Percentiles rank a stretch among this genome's conserved stretches.
Conservation (phyloP, 2,797 vertebrate genomes). For the Etheostoma perlongum region DNA sequence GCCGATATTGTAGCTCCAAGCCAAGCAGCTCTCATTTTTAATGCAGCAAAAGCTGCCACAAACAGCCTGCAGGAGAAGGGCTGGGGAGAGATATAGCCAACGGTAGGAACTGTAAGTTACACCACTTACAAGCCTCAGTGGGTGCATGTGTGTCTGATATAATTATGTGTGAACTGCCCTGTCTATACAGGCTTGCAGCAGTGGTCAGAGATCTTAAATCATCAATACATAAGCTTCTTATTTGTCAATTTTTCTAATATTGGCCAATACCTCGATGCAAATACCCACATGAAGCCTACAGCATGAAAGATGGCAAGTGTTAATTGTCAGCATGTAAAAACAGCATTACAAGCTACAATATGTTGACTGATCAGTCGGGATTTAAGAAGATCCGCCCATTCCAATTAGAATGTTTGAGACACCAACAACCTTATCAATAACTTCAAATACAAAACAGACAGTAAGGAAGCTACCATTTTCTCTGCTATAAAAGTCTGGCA, state of each 20-base stretch:
- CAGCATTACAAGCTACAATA: constrained; percentile 5
- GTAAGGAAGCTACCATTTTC: not conserved
- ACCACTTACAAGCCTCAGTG: constrained; percentile 52
- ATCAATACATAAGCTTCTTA: not conserved
- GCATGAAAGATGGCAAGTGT: not conserved
- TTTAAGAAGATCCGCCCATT: not conserved
- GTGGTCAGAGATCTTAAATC: constrained; percentile 46
- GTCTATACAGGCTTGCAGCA: constrained; percentile 36
- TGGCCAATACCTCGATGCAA: constrained; percentile 15
- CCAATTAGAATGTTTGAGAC: not conserved
- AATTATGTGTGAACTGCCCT: constrained; percentile 26
- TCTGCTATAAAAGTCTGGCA: not conserved
- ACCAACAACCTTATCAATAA: not conserved
- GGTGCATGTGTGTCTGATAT: constrained; percentile 16
- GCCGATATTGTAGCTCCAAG: constrained; percentile 67
- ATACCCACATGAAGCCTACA: constrained; percentile 7
- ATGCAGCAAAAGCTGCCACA: constrained; percentile 71
- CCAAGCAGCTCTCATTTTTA: constrained; percentile 67
- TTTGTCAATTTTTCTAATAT: not conserved
- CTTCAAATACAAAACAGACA: not conserved
- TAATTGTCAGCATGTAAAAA: not conserved
- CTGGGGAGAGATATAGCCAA: constrained; percentile 60
- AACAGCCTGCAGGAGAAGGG: constrained; percentile 68
- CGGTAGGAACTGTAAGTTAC: constrained; percentile 65
- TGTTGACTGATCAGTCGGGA: not conserved